These are phyloP conservation scores for Formica aserva DNA, from an alignment of 2,888 invertebrate genomes.

Conservation along the genomic window DNA sequence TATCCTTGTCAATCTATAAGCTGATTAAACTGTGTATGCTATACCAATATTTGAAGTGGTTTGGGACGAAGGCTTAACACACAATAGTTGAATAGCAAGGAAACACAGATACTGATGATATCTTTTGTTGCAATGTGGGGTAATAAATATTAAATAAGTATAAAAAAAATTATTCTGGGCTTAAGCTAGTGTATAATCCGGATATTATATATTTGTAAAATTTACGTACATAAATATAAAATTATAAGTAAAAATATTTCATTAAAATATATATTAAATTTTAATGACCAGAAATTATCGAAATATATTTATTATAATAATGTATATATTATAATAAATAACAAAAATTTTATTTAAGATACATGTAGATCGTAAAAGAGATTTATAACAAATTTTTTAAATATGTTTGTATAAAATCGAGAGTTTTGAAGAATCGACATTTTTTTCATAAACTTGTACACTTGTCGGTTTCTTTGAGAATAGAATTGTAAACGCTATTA, in stretches of 20 bases:
- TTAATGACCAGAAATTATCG: not conserved
- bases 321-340: not conserved
- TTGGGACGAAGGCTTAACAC: slow-evolving; percentile 22
- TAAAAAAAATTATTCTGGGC: not conserved
- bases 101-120: slow-evolving; percentile 16
- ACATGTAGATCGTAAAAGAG: not conserved
- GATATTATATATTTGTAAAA: not conserved
- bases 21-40: slow-evolving; percentile 21
- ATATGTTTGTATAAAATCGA: not conserved
- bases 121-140: slow-evolving; percentile 3
- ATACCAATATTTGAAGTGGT: slow-evolving; percentile 29
- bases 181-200: too few species aligned
- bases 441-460: not conserved
- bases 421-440: not conserved
- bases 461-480: not conserved
- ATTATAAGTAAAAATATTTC: not conserved
- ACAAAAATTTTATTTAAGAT: not conserved
- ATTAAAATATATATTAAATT: not conserved
- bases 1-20: slow-evolving; percentile 8
- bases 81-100: slow-evolving; percentile 32
- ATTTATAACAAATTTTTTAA: not conserved
- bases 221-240: not conserved
- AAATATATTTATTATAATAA: not conserved
- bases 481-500: not conserved
- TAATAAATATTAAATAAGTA: not conserved